phyloP scores from a whole-genome alignment of 2,888 invertebrate genomes.

The Leptopilina syphax region DNA sequence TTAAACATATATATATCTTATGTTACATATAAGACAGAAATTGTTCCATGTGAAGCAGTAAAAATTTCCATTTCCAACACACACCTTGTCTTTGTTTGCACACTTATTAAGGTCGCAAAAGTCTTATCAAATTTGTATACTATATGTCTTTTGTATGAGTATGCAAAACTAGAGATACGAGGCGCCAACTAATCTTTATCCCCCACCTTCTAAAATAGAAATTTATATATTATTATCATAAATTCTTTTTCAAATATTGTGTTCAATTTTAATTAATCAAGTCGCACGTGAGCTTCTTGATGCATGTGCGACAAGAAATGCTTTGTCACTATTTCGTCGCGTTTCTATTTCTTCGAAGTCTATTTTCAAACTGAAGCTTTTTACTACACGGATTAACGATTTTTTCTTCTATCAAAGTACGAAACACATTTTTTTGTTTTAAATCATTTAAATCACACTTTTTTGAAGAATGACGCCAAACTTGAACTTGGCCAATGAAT shows the following conservation, averaged over 20 bases:
- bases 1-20: not conserved
- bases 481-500: no score
- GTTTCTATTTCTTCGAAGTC: not conserved
- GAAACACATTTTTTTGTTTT: no score
- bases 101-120: slow-evolving; percentile 39
- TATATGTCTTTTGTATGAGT: slow-evolving; percentile 38
- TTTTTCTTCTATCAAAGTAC: not conserved
- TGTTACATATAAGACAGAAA: not conserved
- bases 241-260: not conserved
- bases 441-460: no score
- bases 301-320: no score
- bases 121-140: slow-evolving; percentile 43
- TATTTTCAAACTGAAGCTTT: not conserved
- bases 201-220: not conserved
- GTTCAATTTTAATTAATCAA: not conserved
- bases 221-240: not conserved
- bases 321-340: not conserved
- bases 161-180: slow-evolving; percentile 15
- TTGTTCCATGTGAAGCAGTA: not conserved
- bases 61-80: slow-evolving; percentile 50
- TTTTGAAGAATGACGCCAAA: no score
- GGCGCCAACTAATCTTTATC: slow-evolving; percentile 15
- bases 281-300: not conserved
- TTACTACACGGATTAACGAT: not conserved
- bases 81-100: slow-evolving; percentile 26